A percentile compares a stretch with the other conserved stretches of the same genome.
Conservation (phyloP, 2,113 vertebrate genomes). For the Manacus vitellinus region DNA sequence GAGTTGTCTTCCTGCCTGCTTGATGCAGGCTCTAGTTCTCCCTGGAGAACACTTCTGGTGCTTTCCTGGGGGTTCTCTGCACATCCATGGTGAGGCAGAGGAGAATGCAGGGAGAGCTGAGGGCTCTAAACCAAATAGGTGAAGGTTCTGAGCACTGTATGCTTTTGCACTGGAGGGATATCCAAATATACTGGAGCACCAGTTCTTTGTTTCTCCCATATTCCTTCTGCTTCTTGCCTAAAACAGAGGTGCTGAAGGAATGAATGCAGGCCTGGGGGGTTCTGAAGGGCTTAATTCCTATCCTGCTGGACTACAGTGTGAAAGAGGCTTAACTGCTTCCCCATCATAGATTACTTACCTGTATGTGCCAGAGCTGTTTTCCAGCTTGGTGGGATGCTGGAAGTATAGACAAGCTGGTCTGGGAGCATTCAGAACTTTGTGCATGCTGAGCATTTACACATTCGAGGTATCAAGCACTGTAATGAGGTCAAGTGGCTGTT, state of each 20-base stretch:
- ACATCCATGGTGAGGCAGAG: background rate
- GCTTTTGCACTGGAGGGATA: background rate
- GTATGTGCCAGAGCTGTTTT: background rate
- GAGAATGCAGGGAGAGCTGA: background rate
- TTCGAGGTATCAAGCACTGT: background rate
- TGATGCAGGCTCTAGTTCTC: background rate
- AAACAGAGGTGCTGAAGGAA: background rate
- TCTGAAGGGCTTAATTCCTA: rapidly evolving
- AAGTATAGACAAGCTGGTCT: background rate
- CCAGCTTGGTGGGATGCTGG: background rate
- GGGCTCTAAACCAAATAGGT: background rate
- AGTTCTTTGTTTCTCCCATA: background rate
- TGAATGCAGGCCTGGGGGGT: background rate
- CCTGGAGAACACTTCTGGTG: background rate
- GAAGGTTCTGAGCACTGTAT: background rate
- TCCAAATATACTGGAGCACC: background rate
- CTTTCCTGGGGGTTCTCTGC: background rate
- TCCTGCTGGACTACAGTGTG: background rate
- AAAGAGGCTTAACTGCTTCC: background rate
- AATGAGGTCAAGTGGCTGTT: background rate
- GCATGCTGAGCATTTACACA: background rate
- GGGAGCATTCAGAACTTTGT: background rate
- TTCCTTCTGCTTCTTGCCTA: background rate
- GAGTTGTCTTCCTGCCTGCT: background rate
- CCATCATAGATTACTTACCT: background rate